Base-by-base conservation (phyloP, 1,140 invertebrate species). In the Chelonus insularis region DNA sequence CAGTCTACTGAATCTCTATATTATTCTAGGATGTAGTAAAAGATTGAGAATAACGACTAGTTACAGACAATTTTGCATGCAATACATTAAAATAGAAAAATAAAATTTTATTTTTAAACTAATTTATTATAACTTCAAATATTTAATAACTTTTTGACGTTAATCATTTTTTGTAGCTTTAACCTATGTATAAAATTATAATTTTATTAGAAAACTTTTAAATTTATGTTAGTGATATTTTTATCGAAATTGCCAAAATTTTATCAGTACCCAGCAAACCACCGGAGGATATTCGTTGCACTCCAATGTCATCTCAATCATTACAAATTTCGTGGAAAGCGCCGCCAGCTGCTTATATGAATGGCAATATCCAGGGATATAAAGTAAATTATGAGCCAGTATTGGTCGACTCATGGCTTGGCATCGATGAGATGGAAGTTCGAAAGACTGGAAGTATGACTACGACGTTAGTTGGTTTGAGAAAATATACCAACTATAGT, bases 401-500 rank as follows among this genome's bases (percentile, higher is more conserved):
- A 50, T 75, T 87, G 56, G 84, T 84, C 25, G 86, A 87, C 48
- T 79, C 79, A 23, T 86, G 83, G 82, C 77, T 80, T 57, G 80
- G 80, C 68, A 73, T 77, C 51, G 86, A 88, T 50, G 86, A 87
- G 64, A 85, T 88, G 69, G 86, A 89, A 72, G 86, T 85, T 48
- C 75, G 86, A 5, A 90, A 89, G 74, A 91, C 89, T 1, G 87
- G 85, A 5, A 86, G 86, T 1, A 71, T 89, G 25, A 89, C 86
- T 9, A 86, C 86, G 1, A 86, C 90, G 34, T 76, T 91, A 1
- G 87, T 85, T 0, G 86, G 86, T 1, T 72, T 91, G n/a, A 82
- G 85, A 57, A 91, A 89, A 66, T 94, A 86, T 72, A 91, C 91
- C 2, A 95, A 95, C 79, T 96, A 95, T 77, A 94, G 89, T 68